Conservation (phyloP, 2,888 invertebrate species). For the Athetis lepigone region DNA sequence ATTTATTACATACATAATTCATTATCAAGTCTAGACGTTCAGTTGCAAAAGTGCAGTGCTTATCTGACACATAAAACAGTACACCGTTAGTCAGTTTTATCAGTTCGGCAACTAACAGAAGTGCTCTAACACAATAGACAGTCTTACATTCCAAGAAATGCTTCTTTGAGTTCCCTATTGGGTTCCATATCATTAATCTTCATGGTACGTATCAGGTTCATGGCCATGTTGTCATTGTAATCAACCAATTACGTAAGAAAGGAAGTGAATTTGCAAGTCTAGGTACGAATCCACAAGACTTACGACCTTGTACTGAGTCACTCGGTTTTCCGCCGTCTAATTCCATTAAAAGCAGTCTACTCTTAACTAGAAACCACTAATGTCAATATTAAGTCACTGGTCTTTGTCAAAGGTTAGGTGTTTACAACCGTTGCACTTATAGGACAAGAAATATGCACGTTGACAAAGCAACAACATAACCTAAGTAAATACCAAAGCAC, state of each 20-base stretch:
- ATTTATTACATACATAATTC: background rate
- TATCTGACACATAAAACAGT: conserved; percentile 25
- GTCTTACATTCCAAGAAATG: conserved; percentile 23
- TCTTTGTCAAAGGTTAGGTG: background rate
- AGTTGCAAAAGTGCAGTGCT: conserved; percentile 19
- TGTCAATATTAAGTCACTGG: background rate
- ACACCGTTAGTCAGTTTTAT: conserved; percentile 13
- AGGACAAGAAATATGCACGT: background rate
- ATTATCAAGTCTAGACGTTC: conserved; percentile 31
- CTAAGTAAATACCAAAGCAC: background rate
- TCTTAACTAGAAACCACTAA: no score
- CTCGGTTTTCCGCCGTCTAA: conserved; percentile 5
- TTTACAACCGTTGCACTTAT: background rate
- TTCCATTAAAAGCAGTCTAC: background rate
- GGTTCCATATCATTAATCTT: conserved; percentile 15
- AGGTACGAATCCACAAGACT: conserved; percentile 18
- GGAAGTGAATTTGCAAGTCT: conserved; percentile 29
- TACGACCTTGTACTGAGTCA: conserved; percentile 1
- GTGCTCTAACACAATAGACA: conserved; percentile 16
- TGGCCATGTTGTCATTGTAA: conserved; percentile 15
- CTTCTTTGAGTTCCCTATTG: conserved; percentile 12
- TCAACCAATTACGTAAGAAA: conserved; percentile 15
- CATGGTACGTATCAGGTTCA: conserved; percentile 2
- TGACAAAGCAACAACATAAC: background rate
- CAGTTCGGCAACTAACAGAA: background rate